Evolutionary conservation across 2,797 vertebrate species (phyloP).

Genomic region (Melanotaenia maccullochi): DNA sequence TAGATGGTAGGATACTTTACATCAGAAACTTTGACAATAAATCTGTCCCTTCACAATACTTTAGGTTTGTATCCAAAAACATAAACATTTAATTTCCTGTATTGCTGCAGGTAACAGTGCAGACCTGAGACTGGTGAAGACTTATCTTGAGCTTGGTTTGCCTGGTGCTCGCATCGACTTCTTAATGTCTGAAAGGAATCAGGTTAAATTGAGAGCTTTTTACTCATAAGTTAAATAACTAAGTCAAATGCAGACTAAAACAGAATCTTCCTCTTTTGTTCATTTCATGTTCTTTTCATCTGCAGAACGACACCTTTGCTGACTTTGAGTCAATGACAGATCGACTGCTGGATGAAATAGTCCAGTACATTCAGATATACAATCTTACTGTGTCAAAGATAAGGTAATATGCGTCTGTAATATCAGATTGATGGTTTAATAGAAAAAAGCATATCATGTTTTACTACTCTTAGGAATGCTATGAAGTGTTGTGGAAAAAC

Average conservation of each 20-base stretch:
- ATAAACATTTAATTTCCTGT: background rate
- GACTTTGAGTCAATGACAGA: conserved; percentile 99
- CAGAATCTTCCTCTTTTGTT: background rate
- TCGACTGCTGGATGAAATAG: conserved; percentile 96
- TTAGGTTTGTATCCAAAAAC: conserved; percentile 6
- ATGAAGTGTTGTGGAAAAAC: background rate
- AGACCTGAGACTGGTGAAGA: conserved; percentile 96
- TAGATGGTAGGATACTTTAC: conserved; percentile 87
- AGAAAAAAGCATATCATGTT: background rate
- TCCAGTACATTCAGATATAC: conserved; percentile 99
- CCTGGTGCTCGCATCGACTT: conserved; percentile 96
- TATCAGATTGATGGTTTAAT: background rate
- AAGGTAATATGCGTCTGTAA: conserved; percentile 83
- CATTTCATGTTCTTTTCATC: conserved; percentile 52
- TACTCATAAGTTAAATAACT: background rate
- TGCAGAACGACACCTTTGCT: conserved; percentile 98
- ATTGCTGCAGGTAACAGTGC: conserved; percentile 91
- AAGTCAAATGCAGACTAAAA: background rate
- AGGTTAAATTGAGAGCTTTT: conserved; percentile 78
- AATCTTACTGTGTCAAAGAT: conserved; percentile 96
- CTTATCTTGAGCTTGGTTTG: conserved; percentile 96
- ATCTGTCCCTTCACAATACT: background rate
- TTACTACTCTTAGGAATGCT: background rate
- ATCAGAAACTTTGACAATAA: background rate
- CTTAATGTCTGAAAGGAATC: conserved; percentile 99